A percentile compares a stretch with the other conserved stretches of the same genome.
Evolutionary conservation across 1,140 invertebrate species (phyloP).

Genomic region (Neomicropteryx cornuta): DNA sequence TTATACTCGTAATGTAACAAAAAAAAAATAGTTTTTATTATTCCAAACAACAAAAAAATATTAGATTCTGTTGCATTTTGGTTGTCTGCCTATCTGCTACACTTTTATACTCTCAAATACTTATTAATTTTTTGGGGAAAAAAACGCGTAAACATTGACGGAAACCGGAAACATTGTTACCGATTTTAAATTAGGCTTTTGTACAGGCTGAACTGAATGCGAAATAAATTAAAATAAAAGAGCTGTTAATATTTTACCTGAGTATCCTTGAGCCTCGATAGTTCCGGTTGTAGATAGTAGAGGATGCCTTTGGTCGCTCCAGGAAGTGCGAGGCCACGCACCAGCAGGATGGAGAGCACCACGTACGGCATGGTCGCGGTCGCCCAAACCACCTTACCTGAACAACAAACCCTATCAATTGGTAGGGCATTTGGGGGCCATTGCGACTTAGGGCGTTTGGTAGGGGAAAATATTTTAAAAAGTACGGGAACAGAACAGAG

Average conservation of each 20-base stretch:
- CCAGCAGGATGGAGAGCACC: slow-evolving; percentile 59
- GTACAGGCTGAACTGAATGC: too few species aligned
- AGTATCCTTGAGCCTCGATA: slow-evolving; percentile 56
- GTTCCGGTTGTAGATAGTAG: slow-evolving; percentile 77
- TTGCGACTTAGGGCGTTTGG: neutral
- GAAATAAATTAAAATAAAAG: too few species aligned
- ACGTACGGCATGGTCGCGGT: slow-evolving; percentile 73
- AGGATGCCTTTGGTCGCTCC: slow-evolving; percentile 70
- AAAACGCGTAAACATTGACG: too few species aligned
- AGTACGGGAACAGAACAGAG: too few species aligned
- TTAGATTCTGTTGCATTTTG: neutral
- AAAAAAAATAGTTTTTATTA: neutral
- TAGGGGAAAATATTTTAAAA: neutral
- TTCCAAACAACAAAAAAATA: neutral
- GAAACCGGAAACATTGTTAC: too few species aligned
- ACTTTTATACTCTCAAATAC: slow-evolving; percentile 1
- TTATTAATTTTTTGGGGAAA: too few species aligned
- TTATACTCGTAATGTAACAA: too few species aligned
- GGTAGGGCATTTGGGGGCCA: neutral
- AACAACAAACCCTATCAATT: too few species aligned
- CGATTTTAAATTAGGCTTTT: too few species aligned
- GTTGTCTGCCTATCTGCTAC: neutral
- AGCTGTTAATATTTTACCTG: too few species aligned
- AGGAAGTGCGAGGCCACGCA: slow-evolving; percentile 59
- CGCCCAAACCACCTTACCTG: slow-evolving; percentile 70